Evolutionary conservation across 2,888 invertebrate species (phyloP), one percentile per base, ranked within the genome.

Genomic region (Aquatica leii): DNA sequence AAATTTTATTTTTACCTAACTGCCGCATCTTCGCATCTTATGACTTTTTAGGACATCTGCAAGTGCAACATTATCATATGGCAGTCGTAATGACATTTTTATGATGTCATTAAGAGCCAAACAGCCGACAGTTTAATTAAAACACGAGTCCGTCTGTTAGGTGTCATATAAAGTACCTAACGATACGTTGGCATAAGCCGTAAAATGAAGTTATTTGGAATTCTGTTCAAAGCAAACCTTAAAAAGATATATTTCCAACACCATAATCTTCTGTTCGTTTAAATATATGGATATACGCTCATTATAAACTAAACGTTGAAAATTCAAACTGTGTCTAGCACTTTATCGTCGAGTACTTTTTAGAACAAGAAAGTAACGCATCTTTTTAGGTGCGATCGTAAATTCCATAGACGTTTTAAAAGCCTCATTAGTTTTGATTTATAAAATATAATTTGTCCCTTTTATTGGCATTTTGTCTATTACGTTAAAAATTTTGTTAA

Each of bases 101-200:
- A 72, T 71, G 67, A 69, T 63, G 71, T 70, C 71, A 71, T 72
- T 72, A 71, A 70, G 68, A 69, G 61, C 65, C 62, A 68, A 71
- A 72, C 69, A 73, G 64, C 70, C 65, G 72, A 73, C 72, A 70
- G 69, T 68, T 71, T 73, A 70, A 73, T 73, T 73, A 73, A 73
- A 69, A 68, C 60, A 63, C 68, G 52, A 66, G 67, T 57, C 66
- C 63, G 68, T 58, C 68, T 60, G 65, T 63, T 61, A 46, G 58
- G 65, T 66, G 60, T 62, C 64, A 65, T 69, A 67, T 69, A 67
- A 69, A 69, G 59, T 63, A 63, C 48, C 46, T 57, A 64, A 59
- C 54, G 57, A 67, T 67, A 65, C 62, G 53, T 56, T 49, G 17
- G 55, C 46, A 34, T 24, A 34, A 49, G 48, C 52, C 31, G 34